These are phyloP conservation scores for Suncus etruscus DNA, from an alignment of 2,113 vertebrate species.

Conservation along the genomic window DNA sequence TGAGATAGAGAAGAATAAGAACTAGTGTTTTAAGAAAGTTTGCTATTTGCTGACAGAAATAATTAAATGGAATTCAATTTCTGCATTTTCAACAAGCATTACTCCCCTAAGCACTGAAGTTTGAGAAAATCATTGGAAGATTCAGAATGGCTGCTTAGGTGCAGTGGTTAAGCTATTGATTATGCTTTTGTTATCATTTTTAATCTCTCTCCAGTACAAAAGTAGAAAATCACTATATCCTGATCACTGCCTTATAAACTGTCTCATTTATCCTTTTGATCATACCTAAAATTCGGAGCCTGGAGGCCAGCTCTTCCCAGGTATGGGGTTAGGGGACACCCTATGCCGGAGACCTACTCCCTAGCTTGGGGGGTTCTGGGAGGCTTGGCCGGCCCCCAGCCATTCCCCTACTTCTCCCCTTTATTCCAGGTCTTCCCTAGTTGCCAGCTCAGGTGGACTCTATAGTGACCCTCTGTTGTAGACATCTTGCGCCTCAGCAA, in stretches of 20 bases:
- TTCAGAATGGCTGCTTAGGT: accelerated
- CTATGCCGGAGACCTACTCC: too few relatives aligned
- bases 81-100: background rate
- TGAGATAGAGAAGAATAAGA: too few relatives aligned
- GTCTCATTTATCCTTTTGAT: background rate
- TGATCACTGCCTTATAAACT: background rate
- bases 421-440: too few relatives aligned
- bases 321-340: too few relatives aligned
- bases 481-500: too few relatives aligned
- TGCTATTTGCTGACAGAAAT: background rate
- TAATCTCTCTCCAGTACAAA: background rate
- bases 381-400: too few relatives aligned
- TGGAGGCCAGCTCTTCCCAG: too few relatives aligned
- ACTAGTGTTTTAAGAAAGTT: too few relatives aligned
- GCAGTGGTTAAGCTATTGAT: accelerated
- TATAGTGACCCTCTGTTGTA: too few relatives aligned
- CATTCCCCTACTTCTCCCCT: too few relatives aligned
- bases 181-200: background rate
- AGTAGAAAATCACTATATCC: background rate
- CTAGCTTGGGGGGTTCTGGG: too few relatives aligned
- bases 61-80: background rate
- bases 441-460: too few relatives aligned
- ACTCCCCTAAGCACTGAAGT: background rate
- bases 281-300: background rate
- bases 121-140: background rate